These are phyloP conservation scores for Pogoniulus pusillus DNA, from an alignment of 2,797 vertebrate genomes.

Conservation along the genomic window DNA sequence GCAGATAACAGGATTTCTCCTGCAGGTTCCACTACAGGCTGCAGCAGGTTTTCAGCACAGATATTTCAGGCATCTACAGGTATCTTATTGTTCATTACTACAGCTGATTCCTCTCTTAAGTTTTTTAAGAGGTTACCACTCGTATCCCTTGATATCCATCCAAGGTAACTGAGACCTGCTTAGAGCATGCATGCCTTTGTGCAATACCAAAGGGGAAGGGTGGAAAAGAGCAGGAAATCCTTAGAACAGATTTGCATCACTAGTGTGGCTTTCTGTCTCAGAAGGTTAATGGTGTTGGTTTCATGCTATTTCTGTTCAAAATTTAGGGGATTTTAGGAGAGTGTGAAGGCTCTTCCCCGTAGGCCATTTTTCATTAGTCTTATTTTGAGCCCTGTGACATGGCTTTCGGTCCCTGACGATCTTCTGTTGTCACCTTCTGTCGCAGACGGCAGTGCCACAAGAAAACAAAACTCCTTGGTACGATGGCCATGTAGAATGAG, in stretches of 20 bases:
- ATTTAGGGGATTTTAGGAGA: background rate
- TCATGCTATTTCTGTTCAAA: background rate
- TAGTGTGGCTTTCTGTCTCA: background rate
- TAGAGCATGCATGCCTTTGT: background rate
- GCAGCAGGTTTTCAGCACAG: background rate
- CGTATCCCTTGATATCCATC: background rate
- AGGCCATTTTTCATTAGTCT: background rate
- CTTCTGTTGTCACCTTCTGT: background rate
- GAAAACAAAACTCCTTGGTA: background rate
- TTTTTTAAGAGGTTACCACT: background rate
- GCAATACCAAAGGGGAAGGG: background rate
- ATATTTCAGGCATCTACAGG: background rate
- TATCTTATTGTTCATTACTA: background rate
- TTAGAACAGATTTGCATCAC: background rate
- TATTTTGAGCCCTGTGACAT: background rate
- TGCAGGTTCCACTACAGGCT: background rate
- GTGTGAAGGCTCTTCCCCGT: background rate
- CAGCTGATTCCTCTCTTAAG: background rate
- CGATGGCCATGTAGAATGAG: rapidly evolving
- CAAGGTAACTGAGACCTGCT: background rate
- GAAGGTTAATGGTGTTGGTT: background rate
- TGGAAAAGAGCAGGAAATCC: background rate
- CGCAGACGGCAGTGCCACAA: background rate
- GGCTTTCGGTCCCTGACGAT: background rate
- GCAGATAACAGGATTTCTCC: background rate